A percentile compares a stretch with the other conserved stretches of the same genome.
phyloP scores from a whole-genome alignment of 2,113 vertebrate species.

The Theropithecus gelada region DNA sequence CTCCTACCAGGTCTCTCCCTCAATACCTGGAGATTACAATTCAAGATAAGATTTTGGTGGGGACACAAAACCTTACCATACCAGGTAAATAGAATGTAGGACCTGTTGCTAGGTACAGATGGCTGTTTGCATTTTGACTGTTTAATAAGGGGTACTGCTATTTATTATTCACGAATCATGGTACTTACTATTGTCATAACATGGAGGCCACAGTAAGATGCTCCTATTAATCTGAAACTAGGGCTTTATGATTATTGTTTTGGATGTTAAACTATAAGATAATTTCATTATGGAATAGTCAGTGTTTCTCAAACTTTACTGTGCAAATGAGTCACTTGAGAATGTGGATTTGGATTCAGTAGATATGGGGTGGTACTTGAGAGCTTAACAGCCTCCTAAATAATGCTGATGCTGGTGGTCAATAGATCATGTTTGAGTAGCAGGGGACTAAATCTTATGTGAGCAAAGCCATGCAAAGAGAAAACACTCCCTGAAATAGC shows the following conservation, averaged over 20 bases:
- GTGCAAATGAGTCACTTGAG: background rate
- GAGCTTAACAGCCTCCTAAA: background rate
- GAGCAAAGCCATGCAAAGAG: background rate
- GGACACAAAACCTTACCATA: too few species aligned
- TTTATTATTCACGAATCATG: background rate
- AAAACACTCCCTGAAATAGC: background rate
- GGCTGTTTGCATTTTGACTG: background rate
- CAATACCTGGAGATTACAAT: too few species aligned
- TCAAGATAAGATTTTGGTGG: too few species aligned
- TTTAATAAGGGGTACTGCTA: background rate
- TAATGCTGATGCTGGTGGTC: background rate
- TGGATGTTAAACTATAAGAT: background rate
- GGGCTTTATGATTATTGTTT: background rate
- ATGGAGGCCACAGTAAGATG: background rate
- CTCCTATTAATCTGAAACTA: background rate
- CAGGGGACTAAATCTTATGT: background rate
- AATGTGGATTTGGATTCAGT: background rate
- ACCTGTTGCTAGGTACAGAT: background rate
- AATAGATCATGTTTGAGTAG: background rate
- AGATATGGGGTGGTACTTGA: too few species aligned
- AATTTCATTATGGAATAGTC: background rate
- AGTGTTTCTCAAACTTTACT: background rate
- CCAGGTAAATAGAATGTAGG: background rate
- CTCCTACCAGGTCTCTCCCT: too few species aligned
- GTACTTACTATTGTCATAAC: background rate